Base-by-base conservation (phyloP, 2,113 vertebrate species). In the Salvelinus sp. region DNA sequence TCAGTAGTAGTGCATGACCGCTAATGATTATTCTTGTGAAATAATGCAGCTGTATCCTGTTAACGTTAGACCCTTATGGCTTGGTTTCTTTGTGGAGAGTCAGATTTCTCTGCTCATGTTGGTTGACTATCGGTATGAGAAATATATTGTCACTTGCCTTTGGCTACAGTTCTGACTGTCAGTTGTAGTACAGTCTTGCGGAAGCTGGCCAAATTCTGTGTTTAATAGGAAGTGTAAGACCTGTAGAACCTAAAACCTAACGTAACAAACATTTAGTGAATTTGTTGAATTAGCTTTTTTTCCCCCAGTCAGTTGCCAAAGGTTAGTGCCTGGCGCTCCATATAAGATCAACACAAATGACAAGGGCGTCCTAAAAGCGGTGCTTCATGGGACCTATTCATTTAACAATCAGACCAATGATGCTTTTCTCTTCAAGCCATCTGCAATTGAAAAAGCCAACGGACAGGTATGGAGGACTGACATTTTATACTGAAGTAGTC, bases 401-500 rank as follows among this genome's bases (percentile, higher is more conserved):
- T 94, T 89, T 79, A 94, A 94, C 86, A 91, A 91, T 57, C 76
- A 84, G 80, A 91, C 92, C 27, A 93, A 93, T 2, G 93, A 94
- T 13, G 84, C 85, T n/a, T 94, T 91, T 70, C 85, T 93, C 33
- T 94, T 92, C 83, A 93, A 77, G 77, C 74, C 84, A 0, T 80
- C 81, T 0, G 44, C 64, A 22, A 72, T 94, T 48, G 25, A 58
- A 62, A 68, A 71, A 4, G 92, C 91, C 0, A 82, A 92, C 80
- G 77, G 70, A 74, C 92, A 93, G 90, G 93, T 93, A 86, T 58
- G 70, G 10, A 57, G 6, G 23, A 5, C 65, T 22, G 6, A 3
- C 3, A 38, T n/a, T 48, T 23, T 33, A 38, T 20, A 68, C 30
- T 18, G 18, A 9, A 14, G 38, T 62, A 16, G 7, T 54, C 7